Evolutionary conservation across 1,140 invertebrate species (phyloP), one percentile per base, ranked within the genome.

Genomic region (Polypedilum vanderplanki): DNA sequence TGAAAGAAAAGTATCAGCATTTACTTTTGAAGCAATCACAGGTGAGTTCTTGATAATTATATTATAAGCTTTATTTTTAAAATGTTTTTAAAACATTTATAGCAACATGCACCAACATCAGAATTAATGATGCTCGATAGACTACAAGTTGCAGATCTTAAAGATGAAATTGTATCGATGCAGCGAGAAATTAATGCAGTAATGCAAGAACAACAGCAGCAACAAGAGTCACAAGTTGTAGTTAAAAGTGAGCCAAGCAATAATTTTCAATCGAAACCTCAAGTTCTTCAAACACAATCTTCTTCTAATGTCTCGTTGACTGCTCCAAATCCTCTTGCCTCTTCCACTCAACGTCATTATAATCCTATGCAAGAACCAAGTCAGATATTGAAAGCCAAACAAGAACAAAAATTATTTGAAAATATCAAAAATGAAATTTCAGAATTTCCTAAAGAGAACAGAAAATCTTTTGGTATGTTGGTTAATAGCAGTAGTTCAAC

Each of bases 11-110:
- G 82, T 95, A 93, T 80, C 87, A 89, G 73, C 88, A 88, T 79
- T 84, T 94, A 15, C 81, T 94, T n/a, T 81, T 94, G 73, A 91
- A 93, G 83, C 92, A 94, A 78, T 93, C 91, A 78, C 93, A 91
- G 88, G 92, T 94, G 84, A 85, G 87, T 83, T 70, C 24, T 20
- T 24, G 64, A 20, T 76, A 46, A n/a, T n/a, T 22, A 41, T 73
- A 70, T 12, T 64, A 73, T 17, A 12, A 74, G 7, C n/a, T 76
- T 64, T 4, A 33, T 20, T 18, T 20, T 2, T 57, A 57, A 15
- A 12, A 57, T 46, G 12, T n/a, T 57, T 20, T 70, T 20, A 20
- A 70, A 70, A 20, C 8, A 77, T 77, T 82, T 83, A 70, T 80
- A 91, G 90, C 84, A 87, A 73, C 87, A 89, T 80, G 87, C 88